Conservation (phyloP, 1,140 invertebrate genomes). For the Dreissena polymorpha region DNA sequence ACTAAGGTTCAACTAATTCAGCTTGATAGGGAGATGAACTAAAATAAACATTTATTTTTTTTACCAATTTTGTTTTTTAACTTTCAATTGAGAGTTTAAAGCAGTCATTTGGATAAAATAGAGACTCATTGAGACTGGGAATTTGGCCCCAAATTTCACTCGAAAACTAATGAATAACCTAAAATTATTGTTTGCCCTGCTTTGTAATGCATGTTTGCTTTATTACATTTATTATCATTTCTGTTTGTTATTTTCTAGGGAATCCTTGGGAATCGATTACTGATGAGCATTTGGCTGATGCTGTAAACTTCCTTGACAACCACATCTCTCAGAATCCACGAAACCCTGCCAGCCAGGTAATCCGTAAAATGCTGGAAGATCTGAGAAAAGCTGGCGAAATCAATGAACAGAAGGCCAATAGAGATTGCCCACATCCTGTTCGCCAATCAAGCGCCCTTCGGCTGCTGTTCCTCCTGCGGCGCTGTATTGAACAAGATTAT, state of each 20-base stretch:
- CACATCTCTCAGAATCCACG: slow-evolving; percentile 1
- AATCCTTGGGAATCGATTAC: slow-evolving; percentile 18
- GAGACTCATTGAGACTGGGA: no score
- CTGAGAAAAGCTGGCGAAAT: slow-evolving; percentile 23
- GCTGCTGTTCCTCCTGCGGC: slow-evolving; percentile 14
- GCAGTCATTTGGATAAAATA: no score
- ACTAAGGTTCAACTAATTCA: no score
- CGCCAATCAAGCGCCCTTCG: slow-evolving; percentile 12
- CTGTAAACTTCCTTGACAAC: slow-evolving; percentile 25
- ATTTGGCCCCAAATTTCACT: no score
- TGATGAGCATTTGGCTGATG: not conserved
- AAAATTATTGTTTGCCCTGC: no score
- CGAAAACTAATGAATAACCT: no score
- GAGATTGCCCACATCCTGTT: not conserved
- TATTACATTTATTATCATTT: no score
- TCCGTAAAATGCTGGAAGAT: slow-evolving; percentile 10
- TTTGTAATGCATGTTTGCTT: no score
- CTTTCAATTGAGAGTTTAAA: no score
- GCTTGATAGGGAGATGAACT: no score
- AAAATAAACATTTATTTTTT: no score
- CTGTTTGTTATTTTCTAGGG: not conserved
- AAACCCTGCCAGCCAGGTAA: not conserved
- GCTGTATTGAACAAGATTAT: slow-evolving; percentile 19
- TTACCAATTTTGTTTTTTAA: no score
- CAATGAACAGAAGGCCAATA: not conserved